Base-by-base conservation (phyloP, 1,140 invertebrate genomes). In the Brachystomella parvula region DNA sequence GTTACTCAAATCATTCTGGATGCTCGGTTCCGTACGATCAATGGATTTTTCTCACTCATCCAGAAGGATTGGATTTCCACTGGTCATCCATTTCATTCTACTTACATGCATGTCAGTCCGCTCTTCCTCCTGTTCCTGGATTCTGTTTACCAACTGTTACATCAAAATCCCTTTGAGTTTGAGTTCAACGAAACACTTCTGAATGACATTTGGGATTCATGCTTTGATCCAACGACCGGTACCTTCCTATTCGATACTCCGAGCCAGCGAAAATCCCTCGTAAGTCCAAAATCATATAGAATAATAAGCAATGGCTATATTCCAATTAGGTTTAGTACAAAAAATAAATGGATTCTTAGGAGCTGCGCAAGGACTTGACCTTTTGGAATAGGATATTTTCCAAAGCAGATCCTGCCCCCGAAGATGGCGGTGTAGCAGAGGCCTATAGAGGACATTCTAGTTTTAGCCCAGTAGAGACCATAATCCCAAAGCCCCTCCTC, bases 11-110 rank as follows among this genome's bases (percentile, higher is more conserved):
- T 98, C 44, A 78, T 95, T 33, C 75, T 96, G 28, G 94, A 98
- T 82, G 86, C 89, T 0, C 79, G 88, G 75, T 92, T 83, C 76
- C 83, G 93, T 35, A 92, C 90, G 0, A 84, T 90, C 66, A 80
- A 81, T 57, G 94, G 94, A n/a, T 96, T 97, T 77, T 90, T 96
- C 78, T 86, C 86, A 39, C 80, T 98, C 19, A 80, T 97, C 24
- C 92, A 96, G 79, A 94, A 94, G 78, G 94, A 97, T 76, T 98
- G 94, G 93, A 81, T 97, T 0, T 87, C 89, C 12, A 82, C 95
- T 66, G 92, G 68, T 3, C 69, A 73, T 68, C 72, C 66, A 32
- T 78, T 77, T 64, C 77, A 89, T 81, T 86, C 88, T 12, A 49
- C 26, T 17, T 71, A 70, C 57, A 61, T 73, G 64, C 71, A 73